Conservation (phyloP, 2,113 vertebrate genomes). For the Salvelinus sp. region DNA sequence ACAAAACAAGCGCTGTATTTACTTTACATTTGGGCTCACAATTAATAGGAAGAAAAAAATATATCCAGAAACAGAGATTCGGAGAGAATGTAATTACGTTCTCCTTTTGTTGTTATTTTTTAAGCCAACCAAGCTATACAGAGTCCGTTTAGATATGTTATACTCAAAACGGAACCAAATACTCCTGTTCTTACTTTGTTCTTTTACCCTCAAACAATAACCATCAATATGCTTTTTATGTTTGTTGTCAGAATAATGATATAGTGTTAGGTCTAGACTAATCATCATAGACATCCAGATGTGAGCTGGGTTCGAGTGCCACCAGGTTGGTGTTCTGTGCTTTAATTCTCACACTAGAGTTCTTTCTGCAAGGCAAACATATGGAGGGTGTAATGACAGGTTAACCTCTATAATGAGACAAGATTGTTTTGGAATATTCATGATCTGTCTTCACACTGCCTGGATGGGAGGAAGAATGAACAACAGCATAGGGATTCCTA, state of each 20-base stretch:
- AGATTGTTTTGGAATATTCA: conserved; percentile 53
- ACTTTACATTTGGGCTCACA: no score
- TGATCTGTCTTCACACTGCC: conserved; percentile 30
- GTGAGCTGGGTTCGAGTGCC: background rate
- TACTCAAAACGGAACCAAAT: background rate
- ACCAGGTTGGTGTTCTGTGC: conserved; percentile 31
- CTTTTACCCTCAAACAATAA: background rate
- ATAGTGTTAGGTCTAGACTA: conserved; percentile 44
- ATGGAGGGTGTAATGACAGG: conserved; percentile 61
- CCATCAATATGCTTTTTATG: background rate
- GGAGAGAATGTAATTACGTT: no score
- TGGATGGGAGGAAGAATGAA: background rate
- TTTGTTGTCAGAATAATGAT: background rate
- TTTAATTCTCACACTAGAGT: background rate
- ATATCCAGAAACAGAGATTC: no score
- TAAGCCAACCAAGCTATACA: background rate
- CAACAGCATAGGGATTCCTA: background rate
- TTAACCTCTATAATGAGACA: conserved; percentile 59
- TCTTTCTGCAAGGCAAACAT: conserved; percentile 47
- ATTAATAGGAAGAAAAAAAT: no score
- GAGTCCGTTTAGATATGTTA: background rate
- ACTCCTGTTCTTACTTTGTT: background rate
- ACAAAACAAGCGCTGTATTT: background rate
- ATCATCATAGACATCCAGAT: conserved; percentile 37
- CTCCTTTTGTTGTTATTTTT: no score